Evolutionary conservation across 2,113 vertebrate species (phyloP), one percentile per base, ranked within the genome.

Genomic region (Mola mola): DNA sequence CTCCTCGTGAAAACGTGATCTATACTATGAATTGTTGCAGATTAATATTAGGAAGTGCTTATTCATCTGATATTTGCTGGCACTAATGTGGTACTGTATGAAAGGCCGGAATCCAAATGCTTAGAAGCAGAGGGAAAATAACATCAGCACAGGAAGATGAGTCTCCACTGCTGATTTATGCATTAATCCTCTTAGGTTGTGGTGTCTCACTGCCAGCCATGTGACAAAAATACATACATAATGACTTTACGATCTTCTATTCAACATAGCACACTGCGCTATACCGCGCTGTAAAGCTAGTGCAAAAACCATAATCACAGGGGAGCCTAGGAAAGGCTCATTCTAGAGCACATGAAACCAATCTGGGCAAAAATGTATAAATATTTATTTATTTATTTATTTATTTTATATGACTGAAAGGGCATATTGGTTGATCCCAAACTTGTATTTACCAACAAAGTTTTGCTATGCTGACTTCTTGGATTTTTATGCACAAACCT

Each of bases 111-210:
- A 47, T 58, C 19, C 40, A 61, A 80, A 72, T 55, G 47, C 28
- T 51, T 42, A n/a, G 28, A 62, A 60, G 28, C 25, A n/a, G 19
- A 26, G 2, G 34, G 21, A 72, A 65, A 75, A 63, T 37, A 75
- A 41, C 44, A 68, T 58, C 60, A 75, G 75, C 26, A n/a, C 8
- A 40, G 34, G 4, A 25, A 40, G 59, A 63, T 67, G 64, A 81
- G 57, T 68, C 66, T 75, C 48, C 15, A 44, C 47, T 48, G 72
- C 11, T 60, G 70, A 76, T 80, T 66, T 75, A 73, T 60, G 41
- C 63, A 33, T 55, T 71, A 81, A 85, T 83, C 70, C 62, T 79
- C 66, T 75, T 70, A 51, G 8, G 13, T 4, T 56, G 69, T 59
- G 36, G 22, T 43, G 37, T 37, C 33, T 21, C 46, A 64, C 78